phyloP scores from a whole-genome alignment of 2,113 vertebrate species.

The Eidolon helvum region DNA sequence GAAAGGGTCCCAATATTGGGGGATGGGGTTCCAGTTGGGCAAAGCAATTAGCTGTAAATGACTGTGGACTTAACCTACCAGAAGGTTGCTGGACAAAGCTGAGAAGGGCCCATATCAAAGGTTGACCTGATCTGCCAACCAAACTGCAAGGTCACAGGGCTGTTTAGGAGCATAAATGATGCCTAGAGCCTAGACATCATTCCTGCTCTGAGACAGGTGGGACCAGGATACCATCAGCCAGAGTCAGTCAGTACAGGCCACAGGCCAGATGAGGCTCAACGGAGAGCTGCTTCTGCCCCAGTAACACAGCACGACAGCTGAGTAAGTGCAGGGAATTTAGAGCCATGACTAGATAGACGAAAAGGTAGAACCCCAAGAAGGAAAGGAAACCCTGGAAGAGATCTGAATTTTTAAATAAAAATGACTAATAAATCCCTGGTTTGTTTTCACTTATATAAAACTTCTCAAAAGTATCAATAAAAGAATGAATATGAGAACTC shows the following conservation, averaged over 20 bases:
- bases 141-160: background rate
- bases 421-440: background rate
- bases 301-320: background rate
- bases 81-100: background rate
- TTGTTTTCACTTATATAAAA: background rate
- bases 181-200: background rate
- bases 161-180: fast-evolving
- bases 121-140: background rate
- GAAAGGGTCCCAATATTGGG: background rate
- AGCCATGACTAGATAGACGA: background rate
- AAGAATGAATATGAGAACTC: background rate
- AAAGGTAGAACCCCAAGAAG: background rate
- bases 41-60: background rate
- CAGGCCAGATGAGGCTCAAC: background rate
- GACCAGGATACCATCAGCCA: background rate
- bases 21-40: background rate
- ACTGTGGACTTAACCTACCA: background rate
- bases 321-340: background rate
- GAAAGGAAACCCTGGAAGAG: background rate
- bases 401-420: background rate
- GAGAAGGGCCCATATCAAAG: background rate
- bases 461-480: background rate
- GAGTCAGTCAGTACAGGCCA: background rate
- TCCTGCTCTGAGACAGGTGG: background rate
- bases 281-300: background rate